Base-by-base conservation (phyloP, 2,113 vertebrate genomes). In the Monarcha castaneiventris region DNA sequence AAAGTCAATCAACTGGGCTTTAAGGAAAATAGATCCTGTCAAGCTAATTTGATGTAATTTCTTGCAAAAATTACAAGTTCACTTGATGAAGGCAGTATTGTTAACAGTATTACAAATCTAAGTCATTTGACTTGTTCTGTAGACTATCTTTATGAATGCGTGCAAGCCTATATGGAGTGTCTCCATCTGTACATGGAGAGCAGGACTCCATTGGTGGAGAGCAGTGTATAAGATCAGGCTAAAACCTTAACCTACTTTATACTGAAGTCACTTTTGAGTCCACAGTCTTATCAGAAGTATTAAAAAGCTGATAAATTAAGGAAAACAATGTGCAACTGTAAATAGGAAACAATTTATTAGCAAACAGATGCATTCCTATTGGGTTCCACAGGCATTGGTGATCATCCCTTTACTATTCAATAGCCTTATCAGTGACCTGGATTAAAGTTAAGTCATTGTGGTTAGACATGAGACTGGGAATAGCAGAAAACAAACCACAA, bases 41-140 rank as follows among this genome's bases (percentile, higher is more conserved):
- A 74, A 89, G 76, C 37, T 55, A 67, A 80, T 72, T 35, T 89
- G 54, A 79, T 59, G 41, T 58, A 1, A 80, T 68, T 95, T 87
- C 67, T 69, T 69, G 71, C 51, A 91, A 80, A 95, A 91, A 93
- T 71, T 91, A 73, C 71, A 83, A 59, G 67, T 76, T 83, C 48
- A 64, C 16, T 80, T 84, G 72, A 88, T 1, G 3, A 92, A 92
- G 62, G 67, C 49, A 82, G 46, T 0, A 3, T 11, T 16, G 10
- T 41, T 83, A 67, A 77, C 43, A 69, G 43, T 30, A 86, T 46
- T 92, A 80, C 51, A 90, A 85, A 46, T 25, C 63, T 77, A 76
- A 73, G 78, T 58, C 5, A 73, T 73, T 75, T 79, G 66, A 62
- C 27, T 56, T 58, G 16, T n/a, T 89, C 59, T 87, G 62, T 54